These are phyloP conservation scores for Conops quadrifasciatus DNA, from an alignment of 2,888 invertebrate genomes.

Conservation along the genomic window DNA sequence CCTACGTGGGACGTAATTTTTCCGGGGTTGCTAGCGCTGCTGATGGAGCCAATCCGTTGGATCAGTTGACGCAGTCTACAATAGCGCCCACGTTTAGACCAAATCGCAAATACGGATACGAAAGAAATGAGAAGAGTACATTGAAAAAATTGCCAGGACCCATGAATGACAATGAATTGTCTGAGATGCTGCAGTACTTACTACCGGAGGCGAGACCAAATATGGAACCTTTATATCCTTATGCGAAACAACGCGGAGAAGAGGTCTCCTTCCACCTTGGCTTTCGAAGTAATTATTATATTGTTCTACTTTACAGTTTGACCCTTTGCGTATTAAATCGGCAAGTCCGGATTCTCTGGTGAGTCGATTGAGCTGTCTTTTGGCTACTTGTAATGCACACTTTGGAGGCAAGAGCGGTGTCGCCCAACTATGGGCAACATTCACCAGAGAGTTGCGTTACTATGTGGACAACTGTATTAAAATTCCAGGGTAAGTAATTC, in stretches of 20 bases:
- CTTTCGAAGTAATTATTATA: background rate
- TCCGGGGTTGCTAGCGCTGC: slow-evolving; percentile 67
- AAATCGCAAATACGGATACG: slow-evolving; percentile 42
- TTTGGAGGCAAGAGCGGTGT: slow-evolving; percentile 79
- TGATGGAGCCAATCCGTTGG: slow-evolving; percentile 70
- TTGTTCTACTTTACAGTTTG: slow-evolving; percentile 62
- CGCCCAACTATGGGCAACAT: slow-evolving; percentile 94
- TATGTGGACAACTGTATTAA: slow-evolving; percentile 84
- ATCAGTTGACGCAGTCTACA: slow-evolving; percentile 79
- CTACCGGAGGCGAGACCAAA: slow-evolving; percentile 87
- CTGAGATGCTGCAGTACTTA: slow-evolving; percentile 80
- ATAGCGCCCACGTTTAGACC: slow-evolving; percentile 42
- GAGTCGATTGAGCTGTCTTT: slow-evolving; percentile 80
- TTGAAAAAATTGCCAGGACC: slow-evolving; percentile 75
- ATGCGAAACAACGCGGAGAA: slow-evolving; percentile 66
- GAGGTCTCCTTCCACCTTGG: slow-evolving; percentile 56
- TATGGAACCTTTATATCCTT: slow-evolving; percentile 66
- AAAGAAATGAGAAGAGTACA: background rate
- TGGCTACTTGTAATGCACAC: slow-evolving; percentile 77
- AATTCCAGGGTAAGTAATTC: slow-evolving; percentile 83
- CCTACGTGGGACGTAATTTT: slow-evolving; percentile 59
- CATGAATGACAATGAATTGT: slow-evolving; percentile 77
- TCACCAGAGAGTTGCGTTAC: slow-evolving; percentile 87
- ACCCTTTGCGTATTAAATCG: slow-evolving; percentile 73
- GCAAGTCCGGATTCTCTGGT: slow-evolving; percentile 81